A percentile compares a stretch with the other conserved stretches of the same genome.
phyloP scores from a whole-genome alignment of 2,888 invertebrate species.

The Clunio marinus region DNA sequence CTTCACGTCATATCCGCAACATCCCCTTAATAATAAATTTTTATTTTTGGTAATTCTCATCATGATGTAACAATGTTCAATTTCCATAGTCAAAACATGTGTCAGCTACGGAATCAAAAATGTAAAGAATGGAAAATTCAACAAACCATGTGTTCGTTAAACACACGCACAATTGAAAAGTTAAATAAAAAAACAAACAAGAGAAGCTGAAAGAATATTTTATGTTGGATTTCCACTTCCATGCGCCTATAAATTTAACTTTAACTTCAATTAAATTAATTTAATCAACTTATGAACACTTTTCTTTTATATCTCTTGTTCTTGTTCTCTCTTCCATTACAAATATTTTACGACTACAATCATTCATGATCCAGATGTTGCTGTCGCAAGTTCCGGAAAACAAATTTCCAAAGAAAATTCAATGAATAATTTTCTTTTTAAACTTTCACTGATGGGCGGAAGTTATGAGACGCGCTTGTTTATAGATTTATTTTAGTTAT shows the following conservation, averaged over 20 bases:
- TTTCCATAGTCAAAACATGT: not conserved
- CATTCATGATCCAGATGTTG: slow-evolving; percentile 10
- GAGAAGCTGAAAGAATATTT: not conserved
- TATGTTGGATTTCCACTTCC: slow-evolving; percentile 28
- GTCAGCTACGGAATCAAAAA: not conserved
- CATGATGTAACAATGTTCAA: slow-evolving; percentile 7
- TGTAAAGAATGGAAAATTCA: not conserved
- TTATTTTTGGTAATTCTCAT: not conserved
- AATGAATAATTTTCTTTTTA: not conserved
- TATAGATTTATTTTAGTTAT: no score
- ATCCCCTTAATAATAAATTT: not conserved
- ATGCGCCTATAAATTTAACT: slow-evolving; percentile 28
- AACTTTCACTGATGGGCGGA: slow-evolving; percentile 12
- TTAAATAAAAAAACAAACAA: slow-evolving; percentile 13
- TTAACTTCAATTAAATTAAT: slow-evolving; percentile 29
- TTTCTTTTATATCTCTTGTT: not conserved
- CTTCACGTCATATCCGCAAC: not conserved
- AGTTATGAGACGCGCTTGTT: slow-evolving; percentile 22
- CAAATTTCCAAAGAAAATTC: slow-evolving; percentile 6
- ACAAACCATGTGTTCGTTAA: not conserved
- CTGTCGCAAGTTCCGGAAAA: not conserved
- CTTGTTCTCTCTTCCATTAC: no score
- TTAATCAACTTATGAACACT: slow-evolving; percentile 32
- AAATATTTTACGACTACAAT: not conserved
- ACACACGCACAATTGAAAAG: not conserved